Evolutionary conservation across 1,140 invertebrate genomes (phyloP), one percentile per base, ranked within the genome.

Genomic region (Prorops nasuta): DNA sequence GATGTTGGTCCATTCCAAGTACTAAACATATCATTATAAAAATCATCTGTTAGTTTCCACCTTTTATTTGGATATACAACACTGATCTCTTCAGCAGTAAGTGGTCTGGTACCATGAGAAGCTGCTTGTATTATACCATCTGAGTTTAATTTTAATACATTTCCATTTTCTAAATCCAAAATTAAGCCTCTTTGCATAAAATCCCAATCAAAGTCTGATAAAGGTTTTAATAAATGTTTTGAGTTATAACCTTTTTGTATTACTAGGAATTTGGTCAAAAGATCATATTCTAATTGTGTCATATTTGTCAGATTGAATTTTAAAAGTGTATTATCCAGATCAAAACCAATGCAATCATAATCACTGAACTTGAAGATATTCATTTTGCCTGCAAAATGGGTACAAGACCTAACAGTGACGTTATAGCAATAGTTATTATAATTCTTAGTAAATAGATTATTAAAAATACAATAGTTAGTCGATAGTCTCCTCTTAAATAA

Each of bases 301-400:
- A 86, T 72, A 51, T 83, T 80, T 16, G 74, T 78, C 2, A 91
- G 66, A 56, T 88, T 85, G 53, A 89, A 91, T 39, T 80, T 75
- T 19, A 86, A 74, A 20, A 91, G 55, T 1, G 88, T 90, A 61
- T 90, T 85, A 58, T 91, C 90, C 49, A 92, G 74, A 73, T 92
- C 90, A 66, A 92, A 91, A 8, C 89, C 89, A 45, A 90, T 81
- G 46, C 85, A 88, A 62, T 91, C 87, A 63, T 91, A 91, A 58
- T 89, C 78, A 17, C 64, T 73, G 19, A 88, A 80, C 41, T 61
- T 75, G 28, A 86, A 79, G 2, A 8, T n/a, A 52, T 36, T 57
- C 72, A 73, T 76, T 43, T 69, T 31, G 9, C 34, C 20, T 43
- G 17, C 7, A 42, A 42, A 42, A 22, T 22, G n/a, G n/a, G n/a